Evolutionary conservation across 2,797 vertebrate genomes (phyloP).

Genomic region (Enteromius treurensis): DNA sequence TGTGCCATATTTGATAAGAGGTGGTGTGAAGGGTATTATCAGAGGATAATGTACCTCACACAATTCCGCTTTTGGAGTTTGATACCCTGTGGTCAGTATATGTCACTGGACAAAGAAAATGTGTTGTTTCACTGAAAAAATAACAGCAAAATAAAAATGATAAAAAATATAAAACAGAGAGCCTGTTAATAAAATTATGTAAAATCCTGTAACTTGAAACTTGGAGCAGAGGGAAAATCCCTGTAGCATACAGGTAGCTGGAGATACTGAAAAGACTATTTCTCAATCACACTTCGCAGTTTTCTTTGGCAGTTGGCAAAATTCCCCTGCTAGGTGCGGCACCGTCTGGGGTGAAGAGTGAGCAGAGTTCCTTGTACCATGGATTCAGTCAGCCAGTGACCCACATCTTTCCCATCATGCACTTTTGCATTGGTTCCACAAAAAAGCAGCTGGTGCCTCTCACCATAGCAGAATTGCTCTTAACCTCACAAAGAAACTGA

Average conservation of each 20-base stretch:
- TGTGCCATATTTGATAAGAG: background rate
- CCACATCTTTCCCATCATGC: slow-evolving; percentile 60
- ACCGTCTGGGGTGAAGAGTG: slow-evolving; percentile 55
- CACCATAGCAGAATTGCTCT: slow-evolving; percentile 18
- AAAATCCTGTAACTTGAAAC: slow-evolving; percentile 51
- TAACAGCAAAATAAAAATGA: no score
- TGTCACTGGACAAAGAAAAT: background rate
- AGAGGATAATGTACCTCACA: background rate
- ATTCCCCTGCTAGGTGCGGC: slow-evolving; percentile 61
- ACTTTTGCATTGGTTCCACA: slow-evolving; percentile 55
- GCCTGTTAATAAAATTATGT: background rate
- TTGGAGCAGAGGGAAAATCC: slow-evolving; percentile 48
- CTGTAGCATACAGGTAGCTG: slow-evolving; percentile 34
- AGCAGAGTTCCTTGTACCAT: slow-evolving; percentile 43
- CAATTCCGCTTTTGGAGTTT: background rate
- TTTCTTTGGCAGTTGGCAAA: slow-evolving; percentile 48
- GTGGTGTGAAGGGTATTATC: background rate
- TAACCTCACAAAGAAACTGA: background rate
- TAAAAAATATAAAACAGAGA: background rate
- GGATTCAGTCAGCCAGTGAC: slow-evolving; percentile 58
- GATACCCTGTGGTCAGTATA: background rate
- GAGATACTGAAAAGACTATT: slow-evolving; percentile 38
- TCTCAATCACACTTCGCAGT: slow-evolving; percentile 46
- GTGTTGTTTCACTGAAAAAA: background rate
- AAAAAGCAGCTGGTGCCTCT: slow-evolving; percentile 52